Conservation (phyloP, 1,140 invertebrate species). For the Sesamia nonagrioides region DNA sequence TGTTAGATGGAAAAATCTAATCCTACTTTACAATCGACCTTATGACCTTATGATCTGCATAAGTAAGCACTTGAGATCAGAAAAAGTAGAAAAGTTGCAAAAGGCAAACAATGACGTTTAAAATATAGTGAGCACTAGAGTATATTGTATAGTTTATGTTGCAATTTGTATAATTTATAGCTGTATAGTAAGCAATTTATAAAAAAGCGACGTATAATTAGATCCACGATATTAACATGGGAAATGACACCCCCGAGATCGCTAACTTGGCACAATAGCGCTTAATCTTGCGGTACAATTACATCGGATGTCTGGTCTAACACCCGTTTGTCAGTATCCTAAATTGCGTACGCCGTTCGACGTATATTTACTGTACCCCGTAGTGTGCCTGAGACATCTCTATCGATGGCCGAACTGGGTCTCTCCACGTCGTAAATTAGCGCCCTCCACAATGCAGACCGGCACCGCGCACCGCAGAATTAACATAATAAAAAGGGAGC, state of each 20-base stretch:
- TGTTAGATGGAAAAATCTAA: no score
- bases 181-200: no score
- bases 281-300: slow-evolving; percentile 47
- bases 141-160: no score
- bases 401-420: slow-evolving; percentile 34
- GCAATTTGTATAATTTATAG: not conserved
- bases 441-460: slow-evolving; percentile 34
- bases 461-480: slow-evolving; percentile 55
- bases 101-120: no score
- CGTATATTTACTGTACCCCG: slow-evolving; percentile 40
- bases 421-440: slow-evolving; percentile 50
- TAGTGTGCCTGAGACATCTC: slow-evolving; percentile 37
- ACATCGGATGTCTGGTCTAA: slow-evolving; percentile 37
- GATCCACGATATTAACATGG: not conserved
- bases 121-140: no score
- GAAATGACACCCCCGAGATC: slow-evolving; percentile 30
- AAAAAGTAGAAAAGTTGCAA: no score
- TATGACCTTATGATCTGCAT: no score
- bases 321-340: slow-evolving; percentile 44
- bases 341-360: slow-evolving; percentile 45
- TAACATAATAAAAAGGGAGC: slow-evolving; percentile 70
- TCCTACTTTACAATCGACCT: no score
- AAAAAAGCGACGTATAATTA: slow-evolving; percentile 13
- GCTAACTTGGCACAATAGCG: not conserved
- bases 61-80: no score